Base-by-base conservation (phyloP, 2,888 invertebrate genomes). In the Horisme vitalbata region DNA sequence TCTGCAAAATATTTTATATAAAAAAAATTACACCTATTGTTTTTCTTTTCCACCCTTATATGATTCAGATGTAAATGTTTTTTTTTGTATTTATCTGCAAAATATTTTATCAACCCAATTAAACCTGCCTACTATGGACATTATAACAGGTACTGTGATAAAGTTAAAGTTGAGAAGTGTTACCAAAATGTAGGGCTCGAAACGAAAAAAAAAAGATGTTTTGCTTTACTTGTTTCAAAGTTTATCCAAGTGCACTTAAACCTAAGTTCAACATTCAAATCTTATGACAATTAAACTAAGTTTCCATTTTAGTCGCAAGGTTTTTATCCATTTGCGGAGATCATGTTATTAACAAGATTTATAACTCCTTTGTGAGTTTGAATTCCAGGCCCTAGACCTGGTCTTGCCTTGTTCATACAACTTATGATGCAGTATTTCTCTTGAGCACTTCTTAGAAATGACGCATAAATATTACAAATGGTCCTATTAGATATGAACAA, bases 341-440 rank as follows among this genome's bases (percentile, higher is more conserved):
- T 21, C 31, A 36, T 24, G 32, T 36, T 46, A 8, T 23, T 52
- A 49, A 49, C 30, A 37, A 36, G 49, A 57, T 52, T 52, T 57
- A 57, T 54, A 23, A 45, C 21, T 45, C 46, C 57, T 54, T 57
- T 57, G 50, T 57, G 43, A 41, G 41, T 10, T 44, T 6, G 20
- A 23, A 34, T 26, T 51, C 47, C 41, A 37, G 41, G 20, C 39
- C 33, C 38, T 15, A 21, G 13, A 44, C 41, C 52, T 44, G 49
- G 45, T 50, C 47, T 54, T 57, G 41, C 54, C 57, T 52, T 57
- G 45, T 45, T 36, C 26, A 27, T 39, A 27, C 37, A 37, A 35
- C 37, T 37, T 32, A 44, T 49, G 43, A 50, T 52, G 51, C 44
- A 33, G 31, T 24, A 20, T 21, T 20, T 34, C 6, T 33, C 36